phyloP scores from a whole-genome alignment of 2,797 vertebrate genomes.

The Melanotaenia boesemani region DNA sequence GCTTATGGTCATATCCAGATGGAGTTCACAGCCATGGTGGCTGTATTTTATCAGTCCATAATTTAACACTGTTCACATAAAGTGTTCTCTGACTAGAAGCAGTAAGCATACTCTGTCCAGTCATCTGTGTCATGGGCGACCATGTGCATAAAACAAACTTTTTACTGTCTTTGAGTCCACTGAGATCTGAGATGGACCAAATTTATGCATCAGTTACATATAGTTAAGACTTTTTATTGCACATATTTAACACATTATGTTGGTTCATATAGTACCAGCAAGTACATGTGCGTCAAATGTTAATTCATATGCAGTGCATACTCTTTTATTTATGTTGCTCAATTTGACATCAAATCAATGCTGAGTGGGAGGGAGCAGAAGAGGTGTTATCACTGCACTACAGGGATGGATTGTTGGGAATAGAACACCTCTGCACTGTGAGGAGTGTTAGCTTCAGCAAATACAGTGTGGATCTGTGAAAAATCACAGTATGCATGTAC shows the following conservation, averaged over 20 bases:
- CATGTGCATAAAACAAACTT: constrained; percentile 2
- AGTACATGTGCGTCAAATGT: background rate
- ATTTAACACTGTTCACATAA: constrained; percentile 27
- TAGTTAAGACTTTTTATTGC: constrained; percentile 15
- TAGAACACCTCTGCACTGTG: constrained; percentile 34
- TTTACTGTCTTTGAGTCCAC: background rate
- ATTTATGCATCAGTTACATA: background rate
- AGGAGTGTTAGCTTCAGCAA: constrained; percentile 11
- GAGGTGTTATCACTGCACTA: constrained; percentile 17
- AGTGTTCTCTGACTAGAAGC: constrained; percentile 7
- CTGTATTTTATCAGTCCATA: constrained; percentile 32
- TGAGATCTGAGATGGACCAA: background rate
- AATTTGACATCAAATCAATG: constrained; percentile 16
- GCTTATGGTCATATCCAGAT: constrained; percentile 10
- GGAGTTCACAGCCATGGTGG: background rate
- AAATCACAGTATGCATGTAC: background rate
- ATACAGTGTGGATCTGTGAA: constrained; percentile 20
- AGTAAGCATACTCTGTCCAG: background rate
- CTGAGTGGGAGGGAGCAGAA: constrained; percentile 22
- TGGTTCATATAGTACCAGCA: background rate
- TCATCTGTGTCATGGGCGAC: constrained; percentile 25
- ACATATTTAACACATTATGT: constrained; percentile 7
- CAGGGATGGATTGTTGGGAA: constrained; percentile 9
- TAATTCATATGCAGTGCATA: background rate
- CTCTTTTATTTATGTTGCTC: background rate